Evolutionary conservation across 2,113 vertebrate species (phyloP).

Genomic region (Canis aureus): DNA sequence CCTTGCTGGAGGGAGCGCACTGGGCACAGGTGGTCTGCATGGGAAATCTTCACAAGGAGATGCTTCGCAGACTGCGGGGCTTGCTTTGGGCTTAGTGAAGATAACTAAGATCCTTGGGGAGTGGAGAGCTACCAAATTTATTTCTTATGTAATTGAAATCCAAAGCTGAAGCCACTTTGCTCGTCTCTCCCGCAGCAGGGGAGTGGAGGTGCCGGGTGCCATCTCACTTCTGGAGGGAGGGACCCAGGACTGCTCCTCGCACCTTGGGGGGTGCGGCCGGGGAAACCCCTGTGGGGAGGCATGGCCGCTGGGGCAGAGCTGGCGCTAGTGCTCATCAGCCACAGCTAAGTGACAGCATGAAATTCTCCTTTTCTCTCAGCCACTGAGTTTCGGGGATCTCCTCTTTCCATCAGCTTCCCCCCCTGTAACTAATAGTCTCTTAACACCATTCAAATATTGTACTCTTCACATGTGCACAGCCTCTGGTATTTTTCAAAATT

Average conservation of each 20-base stretch:
- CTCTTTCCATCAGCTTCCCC: too few species aligned
- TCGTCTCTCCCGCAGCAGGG: neutral
- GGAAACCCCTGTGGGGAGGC: neutral
- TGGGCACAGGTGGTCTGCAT: fast-evolving
- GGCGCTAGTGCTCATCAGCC: neutral
- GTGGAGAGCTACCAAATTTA: neutral
- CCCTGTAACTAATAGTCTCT: neutral
- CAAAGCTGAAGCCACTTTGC: neutral
- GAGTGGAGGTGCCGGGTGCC: too few species aligned
- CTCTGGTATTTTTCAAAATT: neutral
- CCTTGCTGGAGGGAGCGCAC: neutral
- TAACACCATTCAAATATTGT: too few species aligned
- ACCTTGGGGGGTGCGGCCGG: neutral
- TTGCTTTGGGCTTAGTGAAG: neutral
- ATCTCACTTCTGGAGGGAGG: neutral
- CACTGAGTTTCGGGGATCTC: too few species aligned
- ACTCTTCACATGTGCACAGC: too few species aligned
- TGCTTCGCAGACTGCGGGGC: fast-evolving
- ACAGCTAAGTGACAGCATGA: too few species aligned
- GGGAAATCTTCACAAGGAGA: neutral
- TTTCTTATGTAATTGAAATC: neutral
- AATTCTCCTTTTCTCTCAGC: neutral
- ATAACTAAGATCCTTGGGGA: neutral
- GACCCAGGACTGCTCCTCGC: neutral
- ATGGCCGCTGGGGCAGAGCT: neutral